Base-by-base conservation (phyloP, 2,797 vertebrate genomes). In the Tolypeutes matacus region DNA sequence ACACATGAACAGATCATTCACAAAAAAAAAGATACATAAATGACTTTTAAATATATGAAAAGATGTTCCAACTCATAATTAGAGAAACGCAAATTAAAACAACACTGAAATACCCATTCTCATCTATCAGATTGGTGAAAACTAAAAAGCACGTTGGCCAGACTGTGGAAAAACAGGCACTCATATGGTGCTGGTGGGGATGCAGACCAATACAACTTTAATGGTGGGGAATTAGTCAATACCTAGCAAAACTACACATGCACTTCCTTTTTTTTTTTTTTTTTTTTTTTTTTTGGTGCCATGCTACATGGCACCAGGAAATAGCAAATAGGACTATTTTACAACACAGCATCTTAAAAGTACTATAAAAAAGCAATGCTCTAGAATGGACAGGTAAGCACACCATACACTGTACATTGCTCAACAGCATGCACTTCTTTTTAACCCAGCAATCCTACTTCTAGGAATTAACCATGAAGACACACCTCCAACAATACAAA, bases 291-390 rank as follows among this genome's bases (percentile, higher is more conserved):
- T n/a, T n/a, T n/a, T n/a, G n/a, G n/a, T n/a, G n/a, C n/a, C n/a
- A n/a, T n/a, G n/a, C 98, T 98, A 98, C 98, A 98, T 96, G 95
- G 97, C 97, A 97, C 97, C 98, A 98, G 97, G 67, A 97, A 98
- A 97, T 98, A 97, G 99, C 98, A 98, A 98, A 98, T 97, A 97
- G 97, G 98, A 98, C 98, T 97, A 98, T 98, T 97, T 98, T 98
- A 99, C 98, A 99, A 98, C 98, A 99, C 98, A 99, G 98, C 98
- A 96, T 98, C 98, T 98, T n/a, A 42, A 91, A 97, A 98, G 98
- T 96, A 46, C 89, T 97, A 98, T 46, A 46, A 46, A 97, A 97
- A 98, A 98, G 98, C 98, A 98, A 98, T 95, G 98, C 98, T 98
- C 98, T 96, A 91, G 95, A 97, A 98, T 98, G 98, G 98, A 98